phyloP scores from a whole-genome alignment of 2,888 invertebrate genomes.

The Eurytoma californica region DNA sequence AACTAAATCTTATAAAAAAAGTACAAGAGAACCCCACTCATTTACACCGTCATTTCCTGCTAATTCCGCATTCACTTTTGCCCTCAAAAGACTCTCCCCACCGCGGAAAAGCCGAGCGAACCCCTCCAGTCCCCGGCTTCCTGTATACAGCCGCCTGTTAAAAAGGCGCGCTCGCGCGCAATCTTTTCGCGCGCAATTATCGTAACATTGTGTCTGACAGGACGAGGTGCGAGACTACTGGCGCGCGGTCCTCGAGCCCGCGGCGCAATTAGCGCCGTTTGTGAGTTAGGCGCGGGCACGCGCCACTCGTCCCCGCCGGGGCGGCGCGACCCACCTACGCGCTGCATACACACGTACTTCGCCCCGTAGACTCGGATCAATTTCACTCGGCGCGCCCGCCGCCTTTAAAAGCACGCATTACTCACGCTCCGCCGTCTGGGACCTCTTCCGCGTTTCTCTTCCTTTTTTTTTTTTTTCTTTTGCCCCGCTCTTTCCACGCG shows the following conservation, averaged over 20 bases:
- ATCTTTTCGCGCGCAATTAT: constrained; percentile 5
- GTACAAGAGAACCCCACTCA: too few relatives aligned
- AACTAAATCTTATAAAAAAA: too few relatives aligned
- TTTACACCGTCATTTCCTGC: too few relatives aligned
- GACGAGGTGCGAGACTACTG: neutral
- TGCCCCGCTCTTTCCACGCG: neutral
- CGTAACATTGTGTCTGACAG: constrained; percentile 32
- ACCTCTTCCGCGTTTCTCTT: neutral
- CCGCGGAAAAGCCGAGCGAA: too few relatives aligned
- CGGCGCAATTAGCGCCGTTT: constrained; percentile 33
- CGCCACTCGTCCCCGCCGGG: neutral
- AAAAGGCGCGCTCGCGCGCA: neutral
- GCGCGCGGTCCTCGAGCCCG: neutral
- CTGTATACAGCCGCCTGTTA: too few relatives aligned
- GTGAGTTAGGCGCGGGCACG: constrained; percentile 9
- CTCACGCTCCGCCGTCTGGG: constrained; percentile 6
- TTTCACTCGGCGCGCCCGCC: constrained; percentile 36
- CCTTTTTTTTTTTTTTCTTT: neutral
- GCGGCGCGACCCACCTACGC: neutral
- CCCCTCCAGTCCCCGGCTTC: too few relatives aligned
- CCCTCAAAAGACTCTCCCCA: too few relatives aligned
- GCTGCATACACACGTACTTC: neutral
- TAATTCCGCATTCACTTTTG: too few relatives aligned
- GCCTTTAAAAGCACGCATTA: constrained; percentile 45
- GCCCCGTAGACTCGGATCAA: constrained; percentile 16